Evolutionary conservation across 2,113 vertebrate genomes (phyloP), one percentile per base, ranked within the genome.

Genomic region (Nicator chloris): DNA sequence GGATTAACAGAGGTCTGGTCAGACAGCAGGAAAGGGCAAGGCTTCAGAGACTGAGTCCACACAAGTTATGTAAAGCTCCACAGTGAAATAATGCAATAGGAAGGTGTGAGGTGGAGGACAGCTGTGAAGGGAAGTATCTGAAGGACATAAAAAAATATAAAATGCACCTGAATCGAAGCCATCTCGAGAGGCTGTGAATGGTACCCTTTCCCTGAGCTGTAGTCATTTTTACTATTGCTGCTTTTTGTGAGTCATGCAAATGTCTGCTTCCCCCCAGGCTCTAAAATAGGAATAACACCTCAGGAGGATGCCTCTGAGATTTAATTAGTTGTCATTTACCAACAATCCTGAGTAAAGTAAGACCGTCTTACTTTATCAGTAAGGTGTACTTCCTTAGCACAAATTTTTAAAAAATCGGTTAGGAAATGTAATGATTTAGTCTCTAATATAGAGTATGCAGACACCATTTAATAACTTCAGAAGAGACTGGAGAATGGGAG

Each of bases 311-410:
- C 22, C n/a, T 63, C 57, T 54, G 68, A 83, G 35, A 78, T 78
- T 76, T 88, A 90, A 92, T 90, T 73, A 93, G 35, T 71, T 93
- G 80, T 77, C 63, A 56, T 90, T 88, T 83, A 66, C 50, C 71
- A 93, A 47, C 1, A 14, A 47, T 42, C 42, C 26, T 88, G 47
- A 82, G 40, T 72, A 69, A 88, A 93, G 47, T 50, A 47, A 86
- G 53, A 72, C 35, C 23, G 42, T 65, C 26, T 80, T 77, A 60
- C 57, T 77, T 93, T 82, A 60, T 40, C n/a, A 76, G n/a, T n/a
- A n/a, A n/a, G 31, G 12, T 47, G 5, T 35, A 65, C 23, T 59
- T 92, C 47, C 44, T 37, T 47, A 88, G 88, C 2, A 8, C 3
- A 47, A 28, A 9, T 47, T 27, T 26, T 42, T 12, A 16, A 27